A percentile compares a stretch with the other conserved stretches of the same genome.
Conservation (phyloP, 2,888 invertebrate species). For the Pterostichus madidus region DNA sequence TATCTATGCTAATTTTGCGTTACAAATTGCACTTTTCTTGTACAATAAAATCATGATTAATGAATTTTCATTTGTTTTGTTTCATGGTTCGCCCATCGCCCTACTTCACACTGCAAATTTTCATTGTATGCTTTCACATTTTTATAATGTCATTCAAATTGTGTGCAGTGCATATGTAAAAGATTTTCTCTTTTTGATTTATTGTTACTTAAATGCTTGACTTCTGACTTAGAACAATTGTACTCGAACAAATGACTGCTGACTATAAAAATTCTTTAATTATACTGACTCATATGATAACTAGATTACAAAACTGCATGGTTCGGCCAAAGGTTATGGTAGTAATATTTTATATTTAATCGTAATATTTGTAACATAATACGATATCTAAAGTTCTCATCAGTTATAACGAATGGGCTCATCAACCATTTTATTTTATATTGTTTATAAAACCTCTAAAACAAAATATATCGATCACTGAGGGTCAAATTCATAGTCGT, state of each 20-base stretch:
- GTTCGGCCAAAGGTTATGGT: neutral
- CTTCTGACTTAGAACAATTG: constrained; percentile 13
- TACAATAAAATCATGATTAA: neutral
- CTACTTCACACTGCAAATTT: constrained; percentile 23
- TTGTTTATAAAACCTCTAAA: too few relatives aligned
- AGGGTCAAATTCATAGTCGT: too few relatives aligned
- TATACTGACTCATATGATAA: neutral
- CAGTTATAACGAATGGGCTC: too few relatives aligned
- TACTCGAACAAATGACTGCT: constrained; percentile 15
- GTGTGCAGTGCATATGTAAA: constrained; percentile 13
- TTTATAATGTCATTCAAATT: constrained; percentile 13
- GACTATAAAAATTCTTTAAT: neutral
- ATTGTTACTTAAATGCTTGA: neutral
- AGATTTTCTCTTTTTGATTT: constrained; percentile 28
- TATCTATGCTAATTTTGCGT: too few relatives aligned
- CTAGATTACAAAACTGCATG: constrained; percentile 1
- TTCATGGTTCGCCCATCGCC: constrained; percentile 1
- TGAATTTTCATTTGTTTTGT: neutral
- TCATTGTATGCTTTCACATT: constrained; percentile 20
- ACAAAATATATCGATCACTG: too few relatives aligned
- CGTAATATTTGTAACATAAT: neutral
- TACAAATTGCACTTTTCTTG: too few relatives aligned
- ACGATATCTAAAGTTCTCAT: neutral
- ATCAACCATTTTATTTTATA: too few relatives aligned
- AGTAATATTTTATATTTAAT: neutral